Evolutionary conservation across 2,888 invertebrate species (phyloP), one percentile per base, ranked within the genome.

Genomic region (Morpho helenor): DNA sequence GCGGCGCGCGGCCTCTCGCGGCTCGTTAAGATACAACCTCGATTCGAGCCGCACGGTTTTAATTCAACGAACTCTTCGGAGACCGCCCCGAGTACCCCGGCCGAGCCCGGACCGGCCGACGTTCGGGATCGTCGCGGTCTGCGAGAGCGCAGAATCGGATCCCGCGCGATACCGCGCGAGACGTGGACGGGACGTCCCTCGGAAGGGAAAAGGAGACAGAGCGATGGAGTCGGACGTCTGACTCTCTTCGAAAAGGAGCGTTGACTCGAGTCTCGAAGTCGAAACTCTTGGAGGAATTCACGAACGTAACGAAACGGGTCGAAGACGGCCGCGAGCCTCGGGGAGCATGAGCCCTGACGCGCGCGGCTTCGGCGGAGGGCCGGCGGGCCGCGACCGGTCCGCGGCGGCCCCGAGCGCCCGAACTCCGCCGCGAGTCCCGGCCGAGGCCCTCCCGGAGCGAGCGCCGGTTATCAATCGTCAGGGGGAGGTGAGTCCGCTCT

Each of bases 401-500:
- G 22, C 54, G 43, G 50, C 56, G 57, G 56, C 66, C 60, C 69
- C 65, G 69, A 65, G 42, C 7, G 39, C 49, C 31, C 31, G 31
- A n/a, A 7, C 42, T 22, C 16, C 47, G 22, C 54, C 8, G 52
- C 56, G 57, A 55, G 66, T 59, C 69, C 65, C 69, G 65, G 40
- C 7, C 62, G 63, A 54, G 31, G 42, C 10, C 45, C n/a, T 7
- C 42, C 43, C 69, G 82, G 87, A 77, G 86, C 87, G 85, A 87
- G 88, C 84, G 68, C 77, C 78, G 69, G 76, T 75, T 74, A 82
- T 82, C 80, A 81, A 84, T 82, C 80, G 84, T 76, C 82, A 81
- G 80, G 84, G 80, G 16, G 16, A 16, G 16, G 16, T 16, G 16
- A 16, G 16, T 16, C 16, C 16, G 16, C 16, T 16, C 16, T 16